phyloP scores from a whole-genome alignment of 2,888 invertebrate species.

The Neoascia interrupta region DNA sequence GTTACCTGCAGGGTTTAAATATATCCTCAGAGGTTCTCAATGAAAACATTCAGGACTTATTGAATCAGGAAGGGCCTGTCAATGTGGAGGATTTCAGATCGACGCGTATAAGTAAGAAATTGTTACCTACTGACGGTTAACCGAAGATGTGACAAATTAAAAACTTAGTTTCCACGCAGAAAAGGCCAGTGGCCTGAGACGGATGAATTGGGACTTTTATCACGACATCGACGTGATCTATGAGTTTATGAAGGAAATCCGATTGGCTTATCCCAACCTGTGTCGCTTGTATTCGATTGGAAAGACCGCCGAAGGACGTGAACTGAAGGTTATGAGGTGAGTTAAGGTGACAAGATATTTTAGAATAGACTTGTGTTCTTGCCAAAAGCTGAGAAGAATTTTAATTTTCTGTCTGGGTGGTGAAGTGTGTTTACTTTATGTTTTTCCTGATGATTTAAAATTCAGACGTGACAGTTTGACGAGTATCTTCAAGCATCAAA shows the following conservation, averaged over 20 bases:
- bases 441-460: too few species aligned
- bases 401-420: neutral
- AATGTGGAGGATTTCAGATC: conserved; percentile 80
- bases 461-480: too few species aligned
- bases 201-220: conserved; percentile 88
- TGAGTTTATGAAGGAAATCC: conserved; percentile 86
- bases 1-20: conserved; percentile 83
- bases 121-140: neutral
- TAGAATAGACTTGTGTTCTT: neutral
- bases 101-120: conserved; percentile 73
- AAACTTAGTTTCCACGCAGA: conserved; percentile 46
- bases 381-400: conserved; percentile 2
- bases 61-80: conserved; percentile 85
- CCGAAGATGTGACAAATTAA: conserved; percentile 8
- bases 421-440: neutral
- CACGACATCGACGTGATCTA: conserved; percentile 86
- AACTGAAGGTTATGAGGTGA: conserved; percentile 84
- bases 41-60: conserved; percentile 87
- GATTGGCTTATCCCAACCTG: conserved; percentile 84
- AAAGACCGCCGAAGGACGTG: conserved; percentile 85
- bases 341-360: conserved; percentile 48
- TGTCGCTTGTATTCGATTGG: conserved; percentile 88
- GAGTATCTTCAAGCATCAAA: too few species aligned
- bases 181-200: conserved; percentile 69
- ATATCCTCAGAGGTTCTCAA: conserved; percentile 85